Percentiles rank a stretch among this genome's conserved stretches.
Evolutionary conservation across 2,797 vertebrate species (phyloP).

Genomic region (Acanthurus leucopareius): DNA sequence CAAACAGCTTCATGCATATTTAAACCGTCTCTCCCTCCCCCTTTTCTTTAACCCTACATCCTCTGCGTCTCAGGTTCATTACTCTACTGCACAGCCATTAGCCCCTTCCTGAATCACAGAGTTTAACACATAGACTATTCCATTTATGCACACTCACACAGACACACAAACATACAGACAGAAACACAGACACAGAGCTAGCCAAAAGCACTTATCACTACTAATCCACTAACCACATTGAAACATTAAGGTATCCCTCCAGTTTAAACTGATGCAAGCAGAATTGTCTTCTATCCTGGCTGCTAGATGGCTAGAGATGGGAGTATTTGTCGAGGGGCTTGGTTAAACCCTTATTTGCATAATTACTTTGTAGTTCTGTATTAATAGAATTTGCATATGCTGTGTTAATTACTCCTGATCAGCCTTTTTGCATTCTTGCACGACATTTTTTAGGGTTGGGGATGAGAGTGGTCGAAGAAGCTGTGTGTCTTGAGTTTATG

Average conservation of each 20-base stretch:
- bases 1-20: conserved; percentile 99
- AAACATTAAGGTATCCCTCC: conserved; percentile 80
- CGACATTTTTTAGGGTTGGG: conserved; percentile 97
- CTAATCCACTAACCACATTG: conserved; percentile 74
- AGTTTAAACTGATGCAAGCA: conserved; percentile 89
- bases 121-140: conserved; percentile 73
- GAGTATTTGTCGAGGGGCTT: conserved; percentile 99
- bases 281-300: conserved; percentile 88
- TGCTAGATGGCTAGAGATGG: conserved; percentile 90
- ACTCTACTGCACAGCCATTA: conserved; percentile 95
- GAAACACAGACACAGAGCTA: conserved; percentile 70
- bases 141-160: conserved; percentile 19
- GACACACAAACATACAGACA: conserved; percentile 61
- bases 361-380: conserved; percentile 99
- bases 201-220: conserved; percentile 78
- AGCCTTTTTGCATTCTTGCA: conserved; percentile 99
- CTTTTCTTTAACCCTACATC: conserved; percentile 56
- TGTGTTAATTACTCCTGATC: conserved; percentile 99
- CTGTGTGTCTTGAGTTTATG: conserved; percentile 43
- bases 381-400: conserved; percentile 99
- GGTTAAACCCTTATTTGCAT: conserved; percentile 99
- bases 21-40: conserved; percentile 89
- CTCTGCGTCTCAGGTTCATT: conserved; percentile 99
- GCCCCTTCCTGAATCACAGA: conserved; percentile 84
- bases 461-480: conserved; percentile 83